A percentile compares a stretch with the other conserved stretches of the same genome.
phyloP scores from a whole-genome alignment of 2,113 vertebrate species.

The Poeciliopsis occidentalis region DNA sequence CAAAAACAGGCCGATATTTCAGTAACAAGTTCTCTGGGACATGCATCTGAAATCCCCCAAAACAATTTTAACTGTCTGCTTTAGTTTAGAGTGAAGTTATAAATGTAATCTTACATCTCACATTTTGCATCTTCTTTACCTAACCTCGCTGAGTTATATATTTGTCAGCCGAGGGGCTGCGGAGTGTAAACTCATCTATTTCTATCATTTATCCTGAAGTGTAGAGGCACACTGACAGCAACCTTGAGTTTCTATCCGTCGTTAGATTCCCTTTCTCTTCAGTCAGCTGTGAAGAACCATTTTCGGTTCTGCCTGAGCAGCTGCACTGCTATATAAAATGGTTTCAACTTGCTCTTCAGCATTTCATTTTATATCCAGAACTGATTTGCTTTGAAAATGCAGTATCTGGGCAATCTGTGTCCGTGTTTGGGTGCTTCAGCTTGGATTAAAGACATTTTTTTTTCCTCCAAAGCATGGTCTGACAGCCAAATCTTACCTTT shows the following conservation, averaged over 20 bases:
- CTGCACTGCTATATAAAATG: constrained; percentile 75
- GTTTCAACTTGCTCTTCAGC: constrained; percentile 76
- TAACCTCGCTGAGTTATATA: constrained; percentile 45
- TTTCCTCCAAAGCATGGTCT: constrained; percentile 10
- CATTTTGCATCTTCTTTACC: constrained; percentile 46
- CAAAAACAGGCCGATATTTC: constrained; percentile 20
- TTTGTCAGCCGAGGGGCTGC: constrained; percentile 54
- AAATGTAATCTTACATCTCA: constrained; percentile 27
- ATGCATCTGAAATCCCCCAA: constrained; percentile 27
- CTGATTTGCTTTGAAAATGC: constrained; percentile 63
- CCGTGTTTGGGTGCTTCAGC: constrained; percentile 52
- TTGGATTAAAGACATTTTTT: constrained; percentile 55
- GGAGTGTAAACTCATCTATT: constrained; percentile 57
- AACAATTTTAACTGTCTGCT: constrained; percentile 28
- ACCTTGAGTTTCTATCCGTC: constrained; percentile 53
- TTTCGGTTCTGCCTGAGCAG: constrained; percentile 64
- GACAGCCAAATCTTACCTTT: constrained; percentile 30
- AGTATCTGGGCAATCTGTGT: constrained; percentile 54
- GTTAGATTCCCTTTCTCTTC: constrained; percentile 54
- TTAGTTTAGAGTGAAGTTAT: constrained; percentile 48
- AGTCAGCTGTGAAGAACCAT: constrained; percentile 66
- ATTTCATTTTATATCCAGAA: constrained; percentile 72
- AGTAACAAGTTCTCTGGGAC: constrained; percentile 20
- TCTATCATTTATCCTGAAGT: constrained; percentile 57
- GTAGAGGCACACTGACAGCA: constrained; percentile 50